Evolutionary conservation across 2,888 invertebrate genomes (phyloP).

Genomic region (Gandaritis pyraliata): DNA sequence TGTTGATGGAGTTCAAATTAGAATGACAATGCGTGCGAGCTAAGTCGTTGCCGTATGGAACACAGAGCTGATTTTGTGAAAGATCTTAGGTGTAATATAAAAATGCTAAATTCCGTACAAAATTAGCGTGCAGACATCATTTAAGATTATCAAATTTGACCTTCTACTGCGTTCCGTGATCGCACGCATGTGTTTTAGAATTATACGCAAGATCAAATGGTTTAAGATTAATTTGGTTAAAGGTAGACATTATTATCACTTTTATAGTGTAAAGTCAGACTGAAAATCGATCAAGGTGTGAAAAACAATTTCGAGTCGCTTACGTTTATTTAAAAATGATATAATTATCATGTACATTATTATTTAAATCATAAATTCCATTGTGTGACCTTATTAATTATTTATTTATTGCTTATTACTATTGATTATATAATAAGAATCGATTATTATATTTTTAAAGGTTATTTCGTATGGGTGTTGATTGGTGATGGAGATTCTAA

Average conservation of each 20-base stretch:
- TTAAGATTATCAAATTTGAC: too few species aligned
- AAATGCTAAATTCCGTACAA: too few species aligned
- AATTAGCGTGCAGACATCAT: too few species aligned
- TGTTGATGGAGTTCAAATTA: background rate
- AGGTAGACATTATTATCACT: background rate
- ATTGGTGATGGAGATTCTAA: too few species aligned
- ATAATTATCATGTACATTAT: background rate
- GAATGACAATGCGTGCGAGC: background rate
- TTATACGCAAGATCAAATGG: background rate
- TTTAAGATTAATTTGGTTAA: background rate
- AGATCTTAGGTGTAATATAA: too few species aligned
- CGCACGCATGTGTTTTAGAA: background rate
- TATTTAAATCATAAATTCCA: constrained; percentile 3
- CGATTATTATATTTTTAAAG: too few species aligned
- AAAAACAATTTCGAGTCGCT: background rate
- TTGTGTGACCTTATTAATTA: constrained; percentile 11
- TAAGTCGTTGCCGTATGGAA: background rate
- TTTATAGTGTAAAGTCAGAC: background rate
- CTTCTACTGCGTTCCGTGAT: background rate
- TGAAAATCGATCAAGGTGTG: background rate
- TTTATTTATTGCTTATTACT: constrained; percentile 16
- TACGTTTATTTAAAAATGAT: background rate
- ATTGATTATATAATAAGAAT: background rate
- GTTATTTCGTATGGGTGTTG: too few species aligned
- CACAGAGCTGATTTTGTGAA: too few species aligned